Evolutionary conservation across 1,140 invertebrate species (phyloP).

Genomic region (Tetramorium parvispinum): DNA sequence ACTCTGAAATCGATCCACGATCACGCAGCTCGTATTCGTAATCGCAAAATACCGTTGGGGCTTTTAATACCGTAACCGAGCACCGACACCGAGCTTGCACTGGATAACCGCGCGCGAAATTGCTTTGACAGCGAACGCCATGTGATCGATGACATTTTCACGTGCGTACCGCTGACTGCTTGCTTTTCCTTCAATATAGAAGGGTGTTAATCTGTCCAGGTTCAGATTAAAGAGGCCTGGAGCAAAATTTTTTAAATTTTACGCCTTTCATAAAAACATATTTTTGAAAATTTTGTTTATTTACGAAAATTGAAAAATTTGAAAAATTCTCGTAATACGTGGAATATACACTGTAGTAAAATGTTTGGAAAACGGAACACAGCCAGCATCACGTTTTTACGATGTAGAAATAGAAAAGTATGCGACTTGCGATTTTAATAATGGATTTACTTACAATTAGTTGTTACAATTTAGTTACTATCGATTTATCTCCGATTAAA

Average conservation of each 20-base stretch:
- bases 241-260: background rate
- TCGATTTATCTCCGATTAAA: background rate
- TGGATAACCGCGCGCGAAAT: background rate
- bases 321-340: background rate
- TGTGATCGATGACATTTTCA: constrained; percentile 7
- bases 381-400: background rate
- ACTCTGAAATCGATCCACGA: constrained; percentile 8
- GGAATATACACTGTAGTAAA: background rate
- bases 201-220: background rate
- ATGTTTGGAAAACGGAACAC: background rate
- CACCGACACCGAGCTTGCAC: background rate
- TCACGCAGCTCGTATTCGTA: constrained; percentile 11
- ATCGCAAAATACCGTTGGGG: constrained; percentile 26
- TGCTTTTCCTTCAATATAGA: background rate
- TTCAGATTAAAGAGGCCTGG: background rate
- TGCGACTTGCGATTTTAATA: background rate
- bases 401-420: background rate
- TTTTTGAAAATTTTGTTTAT: background rate
- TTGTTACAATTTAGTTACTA: background rate
- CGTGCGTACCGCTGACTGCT: background rate
- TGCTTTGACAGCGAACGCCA: constrained; percentile 17
- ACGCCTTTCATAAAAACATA: background rate
- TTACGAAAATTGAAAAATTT: background rate
- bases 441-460: background rate
- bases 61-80: constrained; percentile 3